A percentile compares a stretch with the other conserved stretches of the same genome.
These are phyloP conservation scores for Brachionus rotundiformis DNA, from an alignment of 1,140 invertebrate genomes.

Conservation along the genomic window DNA sequence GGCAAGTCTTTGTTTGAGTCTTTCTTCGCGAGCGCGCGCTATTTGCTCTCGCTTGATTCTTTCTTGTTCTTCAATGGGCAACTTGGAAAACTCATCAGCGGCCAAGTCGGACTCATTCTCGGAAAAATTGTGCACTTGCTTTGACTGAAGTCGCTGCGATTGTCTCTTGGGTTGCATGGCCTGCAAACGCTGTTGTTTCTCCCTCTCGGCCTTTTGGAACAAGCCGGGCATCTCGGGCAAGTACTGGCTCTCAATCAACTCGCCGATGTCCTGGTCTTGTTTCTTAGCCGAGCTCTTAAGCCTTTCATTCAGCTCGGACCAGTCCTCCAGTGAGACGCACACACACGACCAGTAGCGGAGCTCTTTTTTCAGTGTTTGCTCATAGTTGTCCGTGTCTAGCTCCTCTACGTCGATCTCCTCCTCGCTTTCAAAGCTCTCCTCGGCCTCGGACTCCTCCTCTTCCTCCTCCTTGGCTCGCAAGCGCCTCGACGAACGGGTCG, in stretches of 20 bases:
- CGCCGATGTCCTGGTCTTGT: not conserved
- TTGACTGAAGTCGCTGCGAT: not conserved
- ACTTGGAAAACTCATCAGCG: constrained; percentile 29
- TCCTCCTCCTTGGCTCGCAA: not conserved
- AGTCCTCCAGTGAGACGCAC: constrained; percentile 4
- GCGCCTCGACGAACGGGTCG: constrained; percentile 16
- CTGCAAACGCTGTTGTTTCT: not conserved
- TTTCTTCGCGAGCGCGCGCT: constrained; percentile 31
- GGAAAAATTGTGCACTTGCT: not conserved
- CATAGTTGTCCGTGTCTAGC: not conserved
- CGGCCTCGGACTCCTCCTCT: not conserved
- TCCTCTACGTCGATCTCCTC: not conserved
- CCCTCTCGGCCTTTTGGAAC: constrained; percentile 26
- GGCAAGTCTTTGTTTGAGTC: not conserved
- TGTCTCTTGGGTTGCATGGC: constrained; percentile 22
- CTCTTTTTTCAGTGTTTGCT: constrained; percentile 11
- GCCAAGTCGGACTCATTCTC: constrained; percentile 2
- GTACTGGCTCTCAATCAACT: constrained; percentile 24
- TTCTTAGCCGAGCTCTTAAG: not conserved
- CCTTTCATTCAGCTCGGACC: not conserved
- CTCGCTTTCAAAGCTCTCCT: not conserved
- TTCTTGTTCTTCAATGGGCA: constrained; percentile 6
- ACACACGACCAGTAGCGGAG: constrained; percentile 43
- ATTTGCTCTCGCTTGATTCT: constrained; percentile 23
- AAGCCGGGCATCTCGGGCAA: constrained; percentile 40